These are phyloP conservation scores for Callyntrura guangdongensis DNA, from an alignment of 2,888 invertebrate genomes.

Conservation along the genomic window DNA sequence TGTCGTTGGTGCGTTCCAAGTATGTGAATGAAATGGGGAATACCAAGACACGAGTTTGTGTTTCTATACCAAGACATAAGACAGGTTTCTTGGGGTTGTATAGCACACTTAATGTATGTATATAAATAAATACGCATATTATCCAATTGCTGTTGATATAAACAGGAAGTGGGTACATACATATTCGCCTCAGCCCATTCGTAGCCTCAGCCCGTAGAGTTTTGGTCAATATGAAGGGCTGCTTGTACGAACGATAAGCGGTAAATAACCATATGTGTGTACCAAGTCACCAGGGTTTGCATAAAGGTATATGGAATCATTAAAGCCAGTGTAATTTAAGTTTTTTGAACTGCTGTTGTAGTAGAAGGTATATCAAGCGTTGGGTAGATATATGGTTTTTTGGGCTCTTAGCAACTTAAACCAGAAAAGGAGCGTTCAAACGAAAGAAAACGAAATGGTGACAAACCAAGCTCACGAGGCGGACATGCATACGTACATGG, in stretches of 20 bases:
- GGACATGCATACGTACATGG: background rate
- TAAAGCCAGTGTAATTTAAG: conserved; percentile 42
- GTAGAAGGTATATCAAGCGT: background rate
- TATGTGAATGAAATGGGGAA: background rate
- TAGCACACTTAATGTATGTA: background rate
- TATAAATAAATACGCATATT: conserved; percentile 8
- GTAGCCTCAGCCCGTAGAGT: background rate
- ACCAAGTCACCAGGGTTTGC: background rate
- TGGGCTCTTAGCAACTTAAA: background rate
- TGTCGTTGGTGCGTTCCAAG: conserved; percentile 50
- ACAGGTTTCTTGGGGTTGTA: too few species aligned
- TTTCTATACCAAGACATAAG: background rate
- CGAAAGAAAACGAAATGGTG: conserved; percentile 37
- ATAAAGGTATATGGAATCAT: conserved; percentile 3
- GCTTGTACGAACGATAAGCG: conserved; percentile 27
- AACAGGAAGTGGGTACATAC: conserved; percentile 67
- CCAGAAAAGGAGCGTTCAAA: background rate
- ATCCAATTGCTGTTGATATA: conserved; percentile 30
- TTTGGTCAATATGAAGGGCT: background rate
- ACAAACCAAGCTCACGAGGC: background rate
- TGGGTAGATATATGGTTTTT: background rate
- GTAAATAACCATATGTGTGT: background rate
- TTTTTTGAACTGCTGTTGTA: conserved; percentile 33
- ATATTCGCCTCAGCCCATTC: conserved; percentile 17
- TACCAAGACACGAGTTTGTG: background rate